These are phyloP conservation scores for Andrena hattorfiana DNA, from an alignment of 2,888 invertebrate species.

Conservation along the genomic window DNA sequence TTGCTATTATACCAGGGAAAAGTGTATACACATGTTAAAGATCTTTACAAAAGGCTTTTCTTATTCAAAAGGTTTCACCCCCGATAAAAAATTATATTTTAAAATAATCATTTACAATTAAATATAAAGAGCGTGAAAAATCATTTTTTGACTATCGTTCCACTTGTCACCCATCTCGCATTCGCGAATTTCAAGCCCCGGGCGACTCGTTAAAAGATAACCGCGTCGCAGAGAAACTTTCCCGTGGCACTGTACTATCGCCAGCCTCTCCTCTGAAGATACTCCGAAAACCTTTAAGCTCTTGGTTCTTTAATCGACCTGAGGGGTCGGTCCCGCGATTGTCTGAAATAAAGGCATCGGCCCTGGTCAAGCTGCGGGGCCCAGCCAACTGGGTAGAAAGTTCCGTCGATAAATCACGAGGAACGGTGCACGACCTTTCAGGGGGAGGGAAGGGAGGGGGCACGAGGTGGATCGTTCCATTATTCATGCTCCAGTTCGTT, in stretches of 20 bases:
- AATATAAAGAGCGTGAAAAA: too few relatives aligned
- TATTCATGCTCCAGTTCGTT: constrained; percentile 68
- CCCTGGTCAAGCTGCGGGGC: constrained; percentile 5
- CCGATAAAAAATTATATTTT: too few relatives aligned
- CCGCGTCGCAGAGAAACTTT: too few relatives aligned
- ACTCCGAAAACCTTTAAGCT: not conserved
- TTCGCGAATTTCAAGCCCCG: too few relatives aligned
- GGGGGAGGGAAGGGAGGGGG: not conserved
- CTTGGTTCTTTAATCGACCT: not conserved
- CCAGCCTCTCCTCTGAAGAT: not conserved
- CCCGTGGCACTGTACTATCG: not conserved
- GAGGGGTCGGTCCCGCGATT: not conserved
- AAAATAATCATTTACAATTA: too few relatives aligned
- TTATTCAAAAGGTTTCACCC: too few relatives aligned
- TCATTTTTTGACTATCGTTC: too few relatives aligned
- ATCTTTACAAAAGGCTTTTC: too few relatives aligned
- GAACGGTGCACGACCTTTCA: constrained; percentile 48
- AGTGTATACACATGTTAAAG: too few relatives aligned
- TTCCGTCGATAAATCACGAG: constrained; percentile 55
- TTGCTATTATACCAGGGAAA: too few relatives aligned
- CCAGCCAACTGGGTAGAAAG: constrained; percentile 27
- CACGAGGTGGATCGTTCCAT: constrained; percentile 48
- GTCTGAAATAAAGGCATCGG: not conserved
- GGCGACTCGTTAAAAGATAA: too few relatives aligned
- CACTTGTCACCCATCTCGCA: too few relatives aligned